Evolutionary conservation across 2,113 vertebrate genomes (phyloP).

Genomic region (Numenius arquata): DNA sequence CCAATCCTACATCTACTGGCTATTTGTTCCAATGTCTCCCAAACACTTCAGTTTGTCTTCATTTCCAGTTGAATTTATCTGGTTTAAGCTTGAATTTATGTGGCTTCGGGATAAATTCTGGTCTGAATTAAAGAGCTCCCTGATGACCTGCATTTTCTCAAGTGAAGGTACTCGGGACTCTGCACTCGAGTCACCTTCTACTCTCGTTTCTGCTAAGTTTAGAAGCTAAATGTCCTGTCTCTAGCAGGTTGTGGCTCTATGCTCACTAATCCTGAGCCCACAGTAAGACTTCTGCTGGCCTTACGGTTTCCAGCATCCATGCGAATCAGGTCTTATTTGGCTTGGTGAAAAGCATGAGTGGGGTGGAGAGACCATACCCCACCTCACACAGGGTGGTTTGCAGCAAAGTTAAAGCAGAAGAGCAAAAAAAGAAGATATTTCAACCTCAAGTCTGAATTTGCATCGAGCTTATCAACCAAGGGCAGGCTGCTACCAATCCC

Average conservation of each 20-base stretch:
- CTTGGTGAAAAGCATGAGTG: neutral
- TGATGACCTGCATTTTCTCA: neutral
- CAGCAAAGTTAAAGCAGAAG: neutral
- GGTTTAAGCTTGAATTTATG: neutral
- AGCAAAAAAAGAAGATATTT: neutral
- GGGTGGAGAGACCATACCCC: neutral
- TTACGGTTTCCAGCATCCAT: fast-evolving
- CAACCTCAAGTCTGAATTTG: neutral
- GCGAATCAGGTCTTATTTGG: neutral
- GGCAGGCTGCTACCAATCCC: neutral
- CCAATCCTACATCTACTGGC: fast-evolving
- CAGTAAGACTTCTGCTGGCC: neutral
- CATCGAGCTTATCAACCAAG: fast-evolving
- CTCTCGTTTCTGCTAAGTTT: neutral
- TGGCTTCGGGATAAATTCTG: neutral
- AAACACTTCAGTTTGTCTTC: neutral
- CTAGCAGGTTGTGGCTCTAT: neutral
- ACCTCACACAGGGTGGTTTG: neutral
- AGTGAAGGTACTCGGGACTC: neutral
- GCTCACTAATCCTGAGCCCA: neutral
- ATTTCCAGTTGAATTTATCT: neutral
- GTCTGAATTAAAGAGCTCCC: neutral
- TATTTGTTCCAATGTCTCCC: neutral
- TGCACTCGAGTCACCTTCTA: neutral
- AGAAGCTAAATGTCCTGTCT: neutral